Percentiles rank a stretch among this genome's conserved stretches.
These are phyloP conservation scores for Tanytarsus gracilentus DNA, from an alignment of 2,888 invertebrate species.

Conservation along the genomic window DNA sequence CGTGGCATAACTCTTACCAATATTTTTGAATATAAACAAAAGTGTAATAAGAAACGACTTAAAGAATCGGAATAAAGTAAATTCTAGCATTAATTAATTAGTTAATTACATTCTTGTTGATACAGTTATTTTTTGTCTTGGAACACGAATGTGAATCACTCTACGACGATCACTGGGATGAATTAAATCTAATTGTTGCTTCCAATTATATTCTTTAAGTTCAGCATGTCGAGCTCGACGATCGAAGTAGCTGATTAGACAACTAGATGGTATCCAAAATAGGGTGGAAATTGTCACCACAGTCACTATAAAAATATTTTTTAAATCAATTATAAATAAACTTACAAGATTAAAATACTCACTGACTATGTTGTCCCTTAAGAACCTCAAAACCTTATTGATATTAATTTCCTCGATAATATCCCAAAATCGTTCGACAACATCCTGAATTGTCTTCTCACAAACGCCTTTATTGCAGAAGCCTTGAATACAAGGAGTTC, in stretches of 20 bases:
- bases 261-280: constrained; percentile 91
- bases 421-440: constrained; percentile 94
- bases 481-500: constrained; percentile 93
- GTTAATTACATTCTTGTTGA: constrained; percentile 36
- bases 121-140: constrained; percentile 42
- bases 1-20: not conserved
- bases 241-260: constrained; percentile 77
- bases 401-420: constrained; percentile 95
- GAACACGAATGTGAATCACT: constrained; percentile 53
- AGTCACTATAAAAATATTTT: constrained; percentile 41
- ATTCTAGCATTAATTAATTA: not conserved
- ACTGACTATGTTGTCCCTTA: constrained; percentile 89
- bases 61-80: not conserved
- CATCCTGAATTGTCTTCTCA: constrained; percentile 89
- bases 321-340: not conserved
- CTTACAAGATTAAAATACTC: constrained; percentile 38
- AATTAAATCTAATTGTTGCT: constrained; percentile 57
- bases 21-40: not conserved
- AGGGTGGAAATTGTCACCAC: constrained; percentile 84
- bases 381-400: constrained; percentile 78
- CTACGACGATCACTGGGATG: constrained; percentile 65
- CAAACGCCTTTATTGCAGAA: constrained; percentile 93
- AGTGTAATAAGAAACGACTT: not conserved
- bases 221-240: constrained; percentile 62
- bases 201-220: constrained; percentile 63